Base-by-base conservation (phyloP, 92 coral and sea anemone genomes). In the Hydrozoanthus gracilis region DNA sequence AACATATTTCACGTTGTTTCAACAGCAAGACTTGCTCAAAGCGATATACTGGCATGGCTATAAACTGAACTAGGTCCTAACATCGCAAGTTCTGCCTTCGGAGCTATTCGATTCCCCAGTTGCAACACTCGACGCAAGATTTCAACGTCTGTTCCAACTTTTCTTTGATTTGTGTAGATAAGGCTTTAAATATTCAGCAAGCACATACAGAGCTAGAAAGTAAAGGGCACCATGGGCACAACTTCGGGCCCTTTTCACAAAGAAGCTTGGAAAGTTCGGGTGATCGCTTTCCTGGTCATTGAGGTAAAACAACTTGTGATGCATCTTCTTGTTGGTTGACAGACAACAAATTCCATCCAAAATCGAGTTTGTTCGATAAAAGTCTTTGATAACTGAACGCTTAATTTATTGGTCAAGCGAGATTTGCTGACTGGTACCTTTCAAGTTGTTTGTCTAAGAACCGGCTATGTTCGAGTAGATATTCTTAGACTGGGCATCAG, bases 301-400 rank as follows among this genome's bases (percentile, higher is more conserved):
- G 65, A 58, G 5, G 65, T 58, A 58, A 58, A 58, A 58, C 65
- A 58, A 58, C 65, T 58, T 58, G 65, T 58, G 65, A 58, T 58
- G 65, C 65, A 58, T 58, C 65, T 58, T 58, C 65, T 58, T 58
- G 65, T 58, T 58, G 65, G 65, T 58, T 58, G 65, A 58, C 65
- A 58, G 65, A 58, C 65, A 13, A 58, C 12, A 58, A 58, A 58
- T 58, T 58, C 65, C 65, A 58, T 58, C 65, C 65, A 58, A 58
- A 58, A 58, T 0, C 1, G 0, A 0, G 65, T 58, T 58, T 58
- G 65, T 58, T 58, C 65, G 65, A 58, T 58, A 58, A 58, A 58
- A 0, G 65, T 58, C 65, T 58, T 58, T 58, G 65, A 58, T 58
- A 58, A 58, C 65, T 1, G 65, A 58, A 58, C 65, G 5, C 65